phyloP scores from a whole-genome alignment of 2,113 vertebrate species.

The Apeltes quadracus region DNA sequence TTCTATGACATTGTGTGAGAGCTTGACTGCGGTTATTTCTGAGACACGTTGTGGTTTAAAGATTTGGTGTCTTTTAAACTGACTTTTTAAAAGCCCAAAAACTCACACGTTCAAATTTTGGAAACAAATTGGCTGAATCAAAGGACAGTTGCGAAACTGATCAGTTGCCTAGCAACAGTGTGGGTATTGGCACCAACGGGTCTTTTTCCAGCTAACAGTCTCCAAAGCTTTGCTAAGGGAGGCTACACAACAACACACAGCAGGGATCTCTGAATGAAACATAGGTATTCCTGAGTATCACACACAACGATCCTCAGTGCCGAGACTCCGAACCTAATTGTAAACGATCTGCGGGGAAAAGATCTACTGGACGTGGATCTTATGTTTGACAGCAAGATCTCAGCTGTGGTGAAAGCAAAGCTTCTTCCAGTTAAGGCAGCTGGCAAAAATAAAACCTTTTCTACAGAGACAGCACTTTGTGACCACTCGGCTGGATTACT shows the following conservation, averaged over 20 bases:
- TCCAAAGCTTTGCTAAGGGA: slow-evolving; percentile 5
- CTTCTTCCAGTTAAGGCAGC: no score
- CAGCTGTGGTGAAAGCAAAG: no score
- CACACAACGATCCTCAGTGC: no score
- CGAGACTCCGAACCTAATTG: no score
- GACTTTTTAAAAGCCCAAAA: slow-evolving; percentile 6
- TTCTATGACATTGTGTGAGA: no score
- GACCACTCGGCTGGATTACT: no score
- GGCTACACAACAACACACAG: not conserved
- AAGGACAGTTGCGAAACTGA: slow-evolving; percentile 18
- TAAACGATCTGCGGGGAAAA: no score
- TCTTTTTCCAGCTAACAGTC: slow-evolving; percentile 12
- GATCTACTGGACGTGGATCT: no score
- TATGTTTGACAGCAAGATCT: no score
- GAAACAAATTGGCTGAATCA: slow-evolving; percentile 24
- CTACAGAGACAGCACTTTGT: no score
- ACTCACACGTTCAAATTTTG: slow-evolving; percentile 22
- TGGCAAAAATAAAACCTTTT: no score
- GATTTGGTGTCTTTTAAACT: not conserved
- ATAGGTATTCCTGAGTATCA: not conserved
- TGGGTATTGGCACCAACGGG: slow-evolving; percentile 47
- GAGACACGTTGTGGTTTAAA: not conserved
- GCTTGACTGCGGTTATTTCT: no score
- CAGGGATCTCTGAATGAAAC: slow-evolving; percentile 12
- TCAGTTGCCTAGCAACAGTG: slow-evolving; percentile 71